Evolutionary conservation across 2,113 vertebrate species (phyloP), one percentile per base, ranked within the genome.

Genomic region (Calypte anna): DNA sequence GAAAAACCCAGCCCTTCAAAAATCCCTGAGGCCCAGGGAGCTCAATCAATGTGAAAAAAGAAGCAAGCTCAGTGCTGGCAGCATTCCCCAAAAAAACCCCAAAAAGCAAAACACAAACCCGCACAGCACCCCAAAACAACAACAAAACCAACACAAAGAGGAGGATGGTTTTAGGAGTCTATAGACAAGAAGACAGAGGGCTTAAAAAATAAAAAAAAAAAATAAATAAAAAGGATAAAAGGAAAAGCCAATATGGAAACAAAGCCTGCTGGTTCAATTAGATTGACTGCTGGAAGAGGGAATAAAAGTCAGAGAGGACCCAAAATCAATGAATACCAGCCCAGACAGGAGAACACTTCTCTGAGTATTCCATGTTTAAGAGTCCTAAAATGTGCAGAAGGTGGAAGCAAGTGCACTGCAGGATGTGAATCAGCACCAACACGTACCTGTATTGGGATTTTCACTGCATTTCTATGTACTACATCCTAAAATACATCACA

Each of bases 11-110:
- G 96, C 95, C 95, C 89, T 40, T 82, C 57, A 88, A 87, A 96
- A 94, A 66, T 96, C 97, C 98, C 98, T 77, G 76, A 88, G 96
- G 97, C 96, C 67, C 97, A 89, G 77, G 95, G 88, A 98, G 92
- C 97, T 98, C 97, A 91, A 97, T 98, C 98, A 97, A 86, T 83
- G 95, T 40, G 80, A 91, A 93, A 91, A 19, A 19, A 94, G 90
- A 76, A 11, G 95, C 88, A 86, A 33, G 44, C 53, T 69, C 55
- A 8, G 75, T 4, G 30, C 67, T 13, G 69, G 94, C 69, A 88
- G 80, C n/a, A 2, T 58, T 95, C 57, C 50, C 33, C 51, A 53
- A 12, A 51, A 22, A 24, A 22, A 67, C 81, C 5, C 40, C 40
- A 11, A 40, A 40, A 40, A 40, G 40, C 40, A 40, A 40, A 40